These are phyloP conservation scores for Guaruba guarouba DNA, from an alignment of 2,113 vertebrate species.

Conservation along the genomic window DNA sequence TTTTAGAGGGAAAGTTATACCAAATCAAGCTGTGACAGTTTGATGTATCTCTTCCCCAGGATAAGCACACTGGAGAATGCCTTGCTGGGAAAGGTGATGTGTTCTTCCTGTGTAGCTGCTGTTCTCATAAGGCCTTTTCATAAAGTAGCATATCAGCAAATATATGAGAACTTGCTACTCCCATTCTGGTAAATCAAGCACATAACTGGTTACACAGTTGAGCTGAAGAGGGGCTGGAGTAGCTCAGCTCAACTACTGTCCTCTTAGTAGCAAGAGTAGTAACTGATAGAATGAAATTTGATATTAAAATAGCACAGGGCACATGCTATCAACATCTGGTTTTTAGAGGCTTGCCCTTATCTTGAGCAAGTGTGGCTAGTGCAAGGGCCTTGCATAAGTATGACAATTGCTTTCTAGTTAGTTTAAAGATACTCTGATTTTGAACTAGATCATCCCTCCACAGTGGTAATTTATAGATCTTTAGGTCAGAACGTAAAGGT, in stretches of 20 bases:
- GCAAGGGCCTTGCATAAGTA: not conserved
- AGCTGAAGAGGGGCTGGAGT: not conserved
- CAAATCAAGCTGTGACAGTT: not conserved
- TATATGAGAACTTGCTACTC: not conserved
- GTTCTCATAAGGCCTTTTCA: not conserved
- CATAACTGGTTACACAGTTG: not conserved
- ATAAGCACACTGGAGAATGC: not conserved
- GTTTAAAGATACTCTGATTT: slow-evolving; percentile 17
- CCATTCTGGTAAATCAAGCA: not conserved
- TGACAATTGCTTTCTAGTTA: not conserved
- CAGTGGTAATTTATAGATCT: not conserved
- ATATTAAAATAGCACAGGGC: not conserved
- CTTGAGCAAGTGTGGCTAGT: not conserved
- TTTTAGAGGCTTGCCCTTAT: not conserved
- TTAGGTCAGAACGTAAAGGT: not conserved
- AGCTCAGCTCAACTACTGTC: not conserved
- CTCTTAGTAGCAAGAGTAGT: not conserved
- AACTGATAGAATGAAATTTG: not conserved
- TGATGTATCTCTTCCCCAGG: not conserved
- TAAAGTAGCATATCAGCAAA: not conserved
- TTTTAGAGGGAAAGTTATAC: not conserved
- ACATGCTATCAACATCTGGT: not conserved
- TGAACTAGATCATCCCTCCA: not conserved
- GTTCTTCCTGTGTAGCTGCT: not conserved
- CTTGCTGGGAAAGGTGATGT: not conserved